Base-by-base conservation (phyloP, 2,113 vertebrate species). In the Phycodurus eques region DNA sequence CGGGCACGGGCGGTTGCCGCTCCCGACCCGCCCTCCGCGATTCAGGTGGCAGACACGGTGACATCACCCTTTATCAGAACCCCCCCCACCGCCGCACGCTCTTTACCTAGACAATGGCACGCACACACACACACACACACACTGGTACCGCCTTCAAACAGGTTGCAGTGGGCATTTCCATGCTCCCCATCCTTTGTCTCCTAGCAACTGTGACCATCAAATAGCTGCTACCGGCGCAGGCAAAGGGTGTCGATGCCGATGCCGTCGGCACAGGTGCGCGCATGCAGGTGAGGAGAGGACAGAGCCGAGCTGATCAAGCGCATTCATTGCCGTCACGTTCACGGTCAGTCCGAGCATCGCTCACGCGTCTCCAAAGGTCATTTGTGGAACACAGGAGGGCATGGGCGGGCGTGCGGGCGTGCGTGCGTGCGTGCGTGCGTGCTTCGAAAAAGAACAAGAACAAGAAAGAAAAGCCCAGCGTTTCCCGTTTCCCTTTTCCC, bases 261-360 rank as follows among this genome's bases (percentile, higher is more conserved):
- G 66, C 72, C 70, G 60, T 12, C 44, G 17, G 65, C 42, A 69
- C 57, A n/a, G 49, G 11, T 47, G 61, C 62, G 14, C 64, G 70
- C 75, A 83, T 72, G 74, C 78, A 42, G 35, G 35, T 17, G 59
- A 51, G 59, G 33, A 70, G 0, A 57, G 69, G n/a, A 20, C 22
- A 33, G 73, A 43, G 42, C 39, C 44, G 62, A 75, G 75, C 75
- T 17, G 82, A 62, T 85, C 86, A 74, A 82, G 85, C 88, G 78
- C 88, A 82, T 87, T 89, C 87, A 91, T 91, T 87, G 89, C 70
- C 79, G 67, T 90, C 88, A 91, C 90, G 89, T 91, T 81, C 81
- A 76, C 79, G 43, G 71, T 49, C 72, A 51, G 73, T 67, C 68
- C 71, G 43, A 63, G 60, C 80, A 27, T 47, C 43, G 15, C 5